Percentiles rank a stretch among this genome's conserved stretches.
These are phyloP conservation scores for Drosophila azteca DNA, from an alignment of 1,140 invertebrate genomes.

Conservation along the genomic window DNA sequence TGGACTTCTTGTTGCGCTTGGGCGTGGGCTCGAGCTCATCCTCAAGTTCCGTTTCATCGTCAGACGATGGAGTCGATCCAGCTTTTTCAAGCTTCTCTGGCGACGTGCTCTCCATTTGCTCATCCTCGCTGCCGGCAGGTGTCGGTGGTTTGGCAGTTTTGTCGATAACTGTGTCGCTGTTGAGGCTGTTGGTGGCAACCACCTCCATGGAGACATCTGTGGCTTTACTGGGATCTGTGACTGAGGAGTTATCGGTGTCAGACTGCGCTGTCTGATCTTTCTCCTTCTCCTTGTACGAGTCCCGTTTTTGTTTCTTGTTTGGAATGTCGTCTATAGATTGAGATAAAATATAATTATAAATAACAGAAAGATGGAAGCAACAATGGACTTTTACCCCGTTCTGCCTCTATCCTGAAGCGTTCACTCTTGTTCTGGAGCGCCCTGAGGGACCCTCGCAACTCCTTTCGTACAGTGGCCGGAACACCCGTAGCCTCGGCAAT, in stretches of 20 bases:
- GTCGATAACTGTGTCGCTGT: conserved; percentile 11
- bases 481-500: conserved; percentile 80
- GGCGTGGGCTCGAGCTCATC: conserved; percentile 70
- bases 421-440: conserved; percentile 74
- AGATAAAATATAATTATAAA: background rate
- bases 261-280: conserved; percentile 18
- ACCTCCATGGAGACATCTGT: conserved; percentile 52
- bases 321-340: conserved; percentile 55
- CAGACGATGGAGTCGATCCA: conserved; percentile 54
- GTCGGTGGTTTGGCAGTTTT: conserved; percentile 27
- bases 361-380: background rate
- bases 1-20: conserved; percentile 66
- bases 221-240: conserved; percentile 34
- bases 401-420: conserved; percentile 69
- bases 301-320: conserved; percentile 71
- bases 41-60: conserved; percentile 70
- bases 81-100: conserved; percentile 44
- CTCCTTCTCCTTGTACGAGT: conserved; percentile 54
- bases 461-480: conserved; percentile 76
- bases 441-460: conserved; percentile 73
- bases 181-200: conserved; percentile 1
- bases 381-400: conserved; percentile 51
- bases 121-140: conserved; percentile 50
- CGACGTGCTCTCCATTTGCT: conserved; percentile 55
- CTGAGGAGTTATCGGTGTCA: conserved; percentile 25